These are phyloP conservation scores for Phaedon cochleariae DNA, from an alignment of 2,888 invertebrate genomes.

Conservation along the genomic window DNA sequence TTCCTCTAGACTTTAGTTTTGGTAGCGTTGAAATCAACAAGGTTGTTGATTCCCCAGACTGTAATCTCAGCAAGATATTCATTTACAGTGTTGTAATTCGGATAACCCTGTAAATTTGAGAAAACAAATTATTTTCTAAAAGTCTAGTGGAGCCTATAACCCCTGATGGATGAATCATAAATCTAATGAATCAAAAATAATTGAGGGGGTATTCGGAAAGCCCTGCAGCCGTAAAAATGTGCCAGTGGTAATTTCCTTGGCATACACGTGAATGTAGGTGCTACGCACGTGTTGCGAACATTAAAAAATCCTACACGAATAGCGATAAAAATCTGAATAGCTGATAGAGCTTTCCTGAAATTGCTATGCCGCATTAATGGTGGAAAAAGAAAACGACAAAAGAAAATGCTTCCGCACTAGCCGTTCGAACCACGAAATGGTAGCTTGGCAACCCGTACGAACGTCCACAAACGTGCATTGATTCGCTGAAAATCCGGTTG, in stretches of 20 bases:
- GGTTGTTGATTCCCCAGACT: too few species aligned
- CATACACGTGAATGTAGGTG: slow-evolving; percentile 22
- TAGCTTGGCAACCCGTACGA: slow-evolving; percentile 58
- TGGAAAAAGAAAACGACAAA: slow-evolving; percentile 53
- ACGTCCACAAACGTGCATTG: slow-evolving; percentile 57
- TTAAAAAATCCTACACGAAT: slow-evolving; percentile 40
- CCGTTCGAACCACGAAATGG: slow-evolving; percentile 53
- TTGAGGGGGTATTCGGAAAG: neutral
- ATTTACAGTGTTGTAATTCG: too few species aligned
- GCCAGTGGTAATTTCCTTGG: slow-evolving; percentile 3
- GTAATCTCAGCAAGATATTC: too few species aligned
- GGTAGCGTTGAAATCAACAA: too few species aligned
- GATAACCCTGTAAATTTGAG: neutral
- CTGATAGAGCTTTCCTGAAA: slow-evolving; percentile 50
- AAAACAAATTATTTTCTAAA: neutral
- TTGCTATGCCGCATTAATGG: slow-evolving; percentile 53
- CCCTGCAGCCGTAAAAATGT: neutral
- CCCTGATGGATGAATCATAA: neutral
- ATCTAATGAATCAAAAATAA: neutral
- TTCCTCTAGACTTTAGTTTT: too few species aligned
- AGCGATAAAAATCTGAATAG: slow-evolving; percentile 44
- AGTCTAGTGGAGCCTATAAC: neutral
- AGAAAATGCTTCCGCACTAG: slow-evolving; percentile 53
- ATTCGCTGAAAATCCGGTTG: slow-evolving; percentile 57
- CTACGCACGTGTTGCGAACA: slow-evolving; percentile 36